phyloP scores from a whole-genome alignment of 2,113 vertebrate species.

The Cyprinodon tularosa region DNA sequence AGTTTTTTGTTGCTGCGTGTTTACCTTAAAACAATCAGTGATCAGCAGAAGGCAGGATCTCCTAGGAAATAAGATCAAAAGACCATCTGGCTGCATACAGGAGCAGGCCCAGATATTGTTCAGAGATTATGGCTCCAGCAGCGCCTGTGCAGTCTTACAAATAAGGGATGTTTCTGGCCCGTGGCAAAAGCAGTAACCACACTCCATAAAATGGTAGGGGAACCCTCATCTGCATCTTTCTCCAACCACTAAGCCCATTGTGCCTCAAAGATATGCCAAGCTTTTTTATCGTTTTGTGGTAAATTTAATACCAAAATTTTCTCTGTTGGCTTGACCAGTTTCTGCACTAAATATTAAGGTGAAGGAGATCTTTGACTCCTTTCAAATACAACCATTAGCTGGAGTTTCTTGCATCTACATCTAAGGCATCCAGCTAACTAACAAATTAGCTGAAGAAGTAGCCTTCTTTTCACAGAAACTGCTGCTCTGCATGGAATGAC shows the following conservation, averaged over 20 bases:
- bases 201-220: constrained; percentile 51
- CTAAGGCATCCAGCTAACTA: neutral
- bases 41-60: constrained; percentile 75
- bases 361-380: neutral
- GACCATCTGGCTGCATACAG: constrained; percentile 74
- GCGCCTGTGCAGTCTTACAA: constrained; percentile 32
- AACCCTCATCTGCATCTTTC: constrained; percentile 54
- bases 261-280: constrained; percentile 45
- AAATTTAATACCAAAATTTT: constrained; percentile 37
- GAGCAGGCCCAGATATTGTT: constrained; percentile 45
- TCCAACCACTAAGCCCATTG: constrained; percentile 38
- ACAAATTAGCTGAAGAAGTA: neutral
- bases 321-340: constrained; percentile 29
- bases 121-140: constrained; percentile 36
- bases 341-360: constrained; percentile 20
- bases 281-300: constrained; percentile 43
- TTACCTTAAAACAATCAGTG: constrained; percentile 62
- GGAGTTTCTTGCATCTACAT: constrained; percentile 9
- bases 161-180: constrained; percentile 59
- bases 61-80: constrained; percentile 77
- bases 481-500: neutral
- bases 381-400: constrained; percentile 3
- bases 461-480: neutral
- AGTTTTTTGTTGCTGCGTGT: constrained; percentile 49
- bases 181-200: constrained; percentile 47